phyloP scores from a whole-genome alignment of 2,797 vertebrate genomes.

The Danio kyathit region DNA sequence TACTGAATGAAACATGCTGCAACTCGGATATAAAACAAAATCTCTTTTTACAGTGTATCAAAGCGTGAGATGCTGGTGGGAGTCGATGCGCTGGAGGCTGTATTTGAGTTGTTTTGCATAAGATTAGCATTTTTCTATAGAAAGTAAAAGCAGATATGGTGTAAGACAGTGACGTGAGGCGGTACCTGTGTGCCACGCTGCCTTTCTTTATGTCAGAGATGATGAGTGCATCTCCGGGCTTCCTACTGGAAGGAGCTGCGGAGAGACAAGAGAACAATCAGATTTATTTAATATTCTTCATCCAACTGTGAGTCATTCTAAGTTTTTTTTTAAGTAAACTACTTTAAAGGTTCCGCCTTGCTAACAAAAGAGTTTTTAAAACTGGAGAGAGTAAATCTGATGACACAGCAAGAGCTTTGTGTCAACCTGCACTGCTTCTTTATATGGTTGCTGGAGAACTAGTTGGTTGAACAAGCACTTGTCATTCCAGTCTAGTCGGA shows the following conservation, averaged over 20 bases:
- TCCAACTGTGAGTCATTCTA: conserved; percentile 6
- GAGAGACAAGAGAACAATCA: conserved; percentile 55
- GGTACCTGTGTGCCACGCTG: conserved; percentile 96
- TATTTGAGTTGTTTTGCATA: conserved; percentile 1
- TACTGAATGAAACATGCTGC: background rate
- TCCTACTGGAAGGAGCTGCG: conserved; percentile 95
- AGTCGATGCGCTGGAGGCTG: conserved; percentile 2
- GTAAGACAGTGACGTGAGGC: background rate
- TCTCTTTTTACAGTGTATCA: background rate
- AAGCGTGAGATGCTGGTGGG: conserved; percentile 6
- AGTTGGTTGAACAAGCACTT: conserved; percentile 1
- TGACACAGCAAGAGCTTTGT: conserved; percentile 21
- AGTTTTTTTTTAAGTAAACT: background rate
- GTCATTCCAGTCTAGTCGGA: conserved; percentile 6
- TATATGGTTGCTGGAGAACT: background rate
- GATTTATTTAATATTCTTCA: background rate
- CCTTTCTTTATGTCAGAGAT: conserved; percentile 99
- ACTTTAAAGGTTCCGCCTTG: background rate
- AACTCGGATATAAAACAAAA: background rate
- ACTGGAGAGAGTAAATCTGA: background rate
- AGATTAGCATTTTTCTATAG: conserved; percentile 17
- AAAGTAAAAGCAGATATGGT: background rate
- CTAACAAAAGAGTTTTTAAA: background rate
- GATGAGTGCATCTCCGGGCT: conserved; percentile 93
- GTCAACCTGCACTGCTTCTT: background rate